Percentiles rank a stretch among this genome's conserved stretches.
These are phyloP conservation scores for Kryptopterus vitreolus DNA, from an alignment of 2,797 vertebrate genomes.

Conservation along the genomic window DNA sequence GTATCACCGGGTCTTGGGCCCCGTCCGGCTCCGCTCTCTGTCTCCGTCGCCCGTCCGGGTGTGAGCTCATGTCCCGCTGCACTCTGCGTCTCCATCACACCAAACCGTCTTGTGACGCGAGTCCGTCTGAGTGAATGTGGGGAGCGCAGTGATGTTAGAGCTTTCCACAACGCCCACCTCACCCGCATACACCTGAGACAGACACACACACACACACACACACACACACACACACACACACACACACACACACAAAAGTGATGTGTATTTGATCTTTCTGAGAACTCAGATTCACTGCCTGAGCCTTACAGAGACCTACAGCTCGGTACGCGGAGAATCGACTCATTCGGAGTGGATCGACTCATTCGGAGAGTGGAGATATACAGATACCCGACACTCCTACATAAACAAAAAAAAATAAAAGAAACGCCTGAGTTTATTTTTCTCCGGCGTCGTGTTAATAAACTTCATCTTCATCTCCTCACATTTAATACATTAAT, in stretches of 20 bases:
- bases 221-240: constrained; percentile 16
- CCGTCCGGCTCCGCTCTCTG: background rate
- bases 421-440: background rate
- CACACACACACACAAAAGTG: background rate
- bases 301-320: too few species aligned
- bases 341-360: constrained; percentile 7
- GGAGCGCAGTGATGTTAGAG: background rate
- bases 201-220: background rate
- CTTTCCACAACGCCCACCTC: background rate
- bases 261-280: too few species aligned
- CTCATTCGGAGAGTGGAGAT: background rate
- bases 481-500: too few species aligned
- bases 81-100: background rate
- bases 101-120: background rate
- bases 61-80: too few species aligned
- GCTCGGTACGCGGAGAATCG: background rate
- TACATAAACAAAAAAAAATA: background rate
- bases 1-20: background rate
- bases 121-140: constrained; percentile 2
- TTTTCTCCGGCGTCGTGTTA: background rate
- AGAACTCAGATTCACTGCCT: background rate
- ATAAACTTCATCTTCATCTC: background rate
- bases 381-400: background rate
- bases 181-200: constrained; percentile 9
- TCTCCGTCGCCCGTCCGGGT: too few species aligned